Conservation (phyloP, 2,113 vertebrate genomes). For the Microcebus ravelobensis region DNA sequence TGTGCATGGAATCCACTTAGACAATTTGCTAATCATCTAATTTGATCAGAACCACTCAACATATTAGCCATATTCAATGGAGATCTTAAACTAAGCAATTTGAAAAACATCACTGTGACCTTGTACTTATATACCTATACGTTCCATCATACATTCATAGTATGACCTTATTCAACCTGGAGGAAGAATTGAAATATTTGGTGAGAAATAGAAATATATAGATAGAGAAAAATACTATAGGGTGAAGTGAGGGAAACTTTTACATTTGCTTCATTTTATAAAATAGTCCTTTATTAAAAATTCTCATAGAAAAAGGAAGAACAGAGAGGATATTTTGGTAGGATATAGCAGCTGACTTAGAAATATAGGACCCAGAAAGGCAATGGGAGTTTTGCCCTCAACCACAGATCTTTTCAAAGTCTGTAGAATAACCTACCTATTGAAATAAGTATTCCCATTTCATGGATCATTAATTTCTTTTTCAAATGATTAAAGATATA, state of each 20-base stretch:
- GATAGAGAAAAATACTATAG: not conserved
- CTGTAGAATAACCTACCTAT: slow-evolving; percentile 53
- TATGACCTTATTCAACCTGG: not conserved
- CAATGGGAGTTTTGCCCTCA: not conserved
- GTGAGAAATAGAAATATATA: not conserved
- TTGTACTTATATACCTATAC: not conserved
- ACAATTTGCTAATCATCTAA: not conserved
- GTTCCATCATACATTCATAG: not conserved
- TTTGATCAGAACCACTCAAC: not conserved
- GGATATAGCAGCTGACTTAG: not conserved
- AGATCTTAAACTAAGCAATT: not conserved
- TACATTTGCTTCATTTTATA: not conserved
- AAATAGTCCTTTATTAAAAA: not conserved
- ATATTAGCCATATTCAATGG: not conserved
- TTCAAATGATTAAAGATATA: slow-evolving; percentile 65
- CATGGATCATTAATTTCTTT: slow-evolving; percentile 68
- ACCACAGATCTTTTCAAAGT: slow-evolving; percentile 36
- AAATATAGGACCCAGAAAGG: not conserved
- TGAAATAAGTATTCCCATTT: slow-evolving; percentile 67
- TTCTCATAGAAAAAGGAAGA: not conserved
- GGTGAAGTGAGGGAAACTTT: not conserved
- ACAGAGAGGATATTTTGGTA: slow-evolving; percentile 3
- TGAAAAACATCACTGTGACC: not conserved
- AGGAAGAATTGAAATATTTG: not conserved
- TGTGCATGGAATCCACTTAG: not conserved